Percentiles rank a stretch among this genome's conserved stretches.
These are phyloP conservation scores for Cyphomyrmex costatus DNA, from an alignment of 1,140 invertebrate genomes.

Conservation along the genomic window DNA sequence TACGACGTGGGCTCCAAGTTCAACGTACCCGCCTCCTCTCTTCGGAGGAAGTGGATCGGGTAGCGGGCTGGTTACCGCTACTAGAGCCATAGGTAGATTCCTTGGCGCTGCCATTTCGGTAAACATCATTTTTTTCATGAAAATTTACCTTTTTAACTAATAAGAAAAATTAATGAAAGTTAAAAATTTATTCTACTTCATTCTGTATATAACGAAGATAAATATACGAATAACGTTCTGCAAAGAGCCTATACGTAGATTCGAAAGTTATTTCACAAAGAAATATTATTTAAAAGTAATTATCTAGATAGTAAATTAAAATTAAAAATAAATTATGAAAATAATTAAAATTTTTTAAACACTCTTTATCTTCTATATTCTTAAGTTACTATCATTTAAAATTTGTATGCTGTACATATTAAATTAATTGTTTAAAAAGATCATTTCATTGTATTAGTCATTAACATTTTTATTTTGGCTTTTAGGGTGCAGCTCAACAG, in stretches of 20 bases:
- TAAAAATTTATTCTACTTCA: background rate
- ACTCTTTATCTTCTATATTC: background rate
- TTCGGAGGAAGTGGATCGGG: conserved; percentile 75
- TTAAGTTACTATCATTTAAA: background rate
- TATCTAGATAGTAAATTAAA: background rate
- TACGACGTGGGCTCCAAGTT: conserved; percentile 79
- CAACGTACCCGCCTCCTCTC: conserved; percentile 84
- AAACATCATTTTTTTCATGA: conserved; percentile 66
- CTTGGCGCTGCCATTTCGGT: conserved; percentile 92
- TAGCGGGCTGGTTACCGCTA: conserved; percentile 88
- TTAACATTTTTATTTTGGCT: conserved; percentile 67
- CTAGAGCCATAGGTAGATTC: conserved; percentile 91
- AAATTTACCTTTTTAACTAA: background rate
- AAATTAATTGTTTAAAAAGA: conserved; percentile 20
- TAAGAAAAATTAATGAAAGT: conserved; percentile 1
- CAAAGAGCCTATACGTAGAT: background rate
- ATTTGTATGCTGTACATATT: background rate
- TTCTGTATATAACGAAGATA: background rate
- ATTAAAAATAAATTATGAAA: background rate
- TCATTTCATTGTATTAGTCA: conserved; percentile 1
- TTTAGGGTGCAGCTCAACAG: conserved; percentile 86
- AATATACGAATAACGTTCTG: background rate
- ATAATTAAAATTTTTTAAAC: background rate
- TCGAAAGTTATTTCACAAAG: background rate
- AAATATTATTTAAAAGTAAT: conserved; percentile 14